Percentiles rank a stretch among this genome's conserved stretches.
These are phyloP conservation scores for Montifringilla adamsi DNA, from an alignment of 2,113 vertebrate species.

Conservation along the genomic window DNA sequence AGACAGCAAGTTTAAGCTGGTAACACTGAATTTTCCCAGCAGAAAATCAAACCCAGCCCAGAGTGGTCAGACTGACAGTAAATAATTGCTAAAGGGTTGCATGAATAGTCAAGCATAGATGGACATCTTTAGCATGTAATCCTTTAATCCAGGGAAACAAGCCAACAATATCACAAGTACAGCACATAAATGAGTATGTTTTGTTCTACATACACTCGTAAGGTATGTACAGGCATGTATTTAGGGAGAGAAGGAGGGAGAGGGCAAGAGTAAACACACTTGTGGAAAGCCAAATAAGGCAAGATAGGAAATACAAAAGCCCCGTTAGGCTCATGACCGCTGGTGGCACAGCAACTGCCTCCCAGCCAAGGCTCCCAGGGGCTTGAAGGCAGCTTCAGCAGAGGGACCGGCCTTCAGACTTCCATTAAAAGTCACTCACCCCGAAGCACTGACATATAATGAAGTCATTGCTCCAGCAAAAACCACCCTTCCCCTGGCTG, in stretches of 20 bases:
- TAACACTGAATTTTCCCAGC: not conserved
- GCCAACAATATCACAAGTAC: not conserved
- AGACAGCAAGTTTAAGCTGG: not conserved
- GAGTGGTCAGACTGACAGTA: not conserved
- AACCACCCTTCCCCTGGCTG: not conserved
- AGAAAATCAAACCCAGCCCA: not conserved
- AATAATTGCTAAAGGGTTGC: not conserved
- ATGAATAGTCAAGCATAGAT: not conserved
- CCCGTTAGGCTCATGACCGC: not conserved
- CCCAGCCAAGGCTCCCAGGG: fast-evolving
- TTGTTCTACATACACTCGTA: not conserved
- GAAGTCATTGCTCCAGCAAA: not conserved
- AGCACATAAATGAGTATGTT: not conserved
- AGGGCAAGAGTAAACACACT: not conserved
- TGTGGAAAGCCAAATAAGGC: conserved; percentile 17
- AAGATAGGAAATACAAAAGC: not conserved
- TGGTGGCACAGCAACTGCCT: not conserved
- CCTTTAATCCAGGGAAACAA: not conserved
- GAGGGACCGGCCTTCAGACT: not conserved
- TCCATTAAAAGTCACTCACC: not conserved
- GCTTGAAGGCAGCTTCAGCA: not conserved
- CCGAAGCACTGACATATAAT: not conserved
- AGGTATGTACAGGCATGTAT: not conserved
- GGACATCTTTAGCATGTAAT: not conserved
- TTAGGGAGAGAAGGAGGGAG: not conserved